Evolutionary conservation across 1,140 invertebrate genomes (phyloP).

Genomic region (Leptinotarsa texana): DNA sequence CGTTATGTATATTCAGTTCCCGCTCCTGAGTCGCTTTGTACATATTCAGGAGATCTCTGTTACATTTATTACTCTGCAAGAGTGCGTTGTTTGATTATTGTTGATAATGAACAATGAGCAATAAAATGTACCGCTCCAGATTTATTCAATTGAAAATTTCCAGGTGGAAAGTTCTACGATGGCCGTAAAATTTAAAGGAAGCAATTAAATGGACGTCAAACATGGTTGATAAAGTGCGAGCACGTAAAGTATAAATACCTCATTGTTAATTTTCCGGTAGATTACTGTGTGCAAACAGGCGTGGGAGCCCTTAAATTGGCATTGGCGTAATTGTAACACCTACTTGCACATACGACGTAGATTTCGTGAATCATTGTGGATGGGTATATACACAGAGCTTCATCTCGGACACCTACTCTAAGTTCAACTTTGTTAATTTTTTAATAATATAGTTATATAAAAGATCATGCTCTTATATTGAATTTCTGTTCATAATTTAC

Average conservation of each 20-base stretch:
- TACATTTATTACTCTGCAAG: no score
- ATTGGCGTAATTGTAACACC: neutral
- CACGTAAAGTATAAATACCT: neutral
- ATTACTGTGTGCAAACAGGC: neutral
- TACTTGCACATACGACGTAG: neutral
- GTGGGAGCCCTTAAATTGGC: neutral
- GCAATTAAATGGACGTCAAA: neutral
- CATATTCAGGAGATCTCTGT: no score
- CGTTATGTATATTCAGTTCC: no score
- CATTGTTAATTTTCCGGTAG: slow-evolving; percentile 3
- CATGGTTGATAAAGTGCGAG: neutral
- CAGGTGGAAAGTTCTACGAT: neutral
- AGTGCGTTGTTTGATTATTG: no score
- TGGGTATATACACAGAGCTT: neutral
- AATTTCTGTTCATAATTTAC: no score
- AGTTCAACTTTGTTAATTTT: no score
- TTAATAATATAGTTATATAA: no score
- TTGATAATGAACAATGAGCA: neutral
- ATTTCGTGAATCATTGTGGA: neutral
- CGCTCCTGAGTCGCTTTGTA: no score
- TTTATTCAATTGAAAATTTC: neutral
- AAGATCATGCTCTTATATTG: no score
- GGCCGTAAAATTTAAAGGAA: neutral
- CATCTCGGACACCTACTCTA: no score
- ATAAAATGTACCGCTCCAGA: neutral